Evolutionary conservation across 2,797 vertebrate species (phyloP), one percentile per base, ranked within the genome.

Genomic region (Liparis tanakae): DNA sequence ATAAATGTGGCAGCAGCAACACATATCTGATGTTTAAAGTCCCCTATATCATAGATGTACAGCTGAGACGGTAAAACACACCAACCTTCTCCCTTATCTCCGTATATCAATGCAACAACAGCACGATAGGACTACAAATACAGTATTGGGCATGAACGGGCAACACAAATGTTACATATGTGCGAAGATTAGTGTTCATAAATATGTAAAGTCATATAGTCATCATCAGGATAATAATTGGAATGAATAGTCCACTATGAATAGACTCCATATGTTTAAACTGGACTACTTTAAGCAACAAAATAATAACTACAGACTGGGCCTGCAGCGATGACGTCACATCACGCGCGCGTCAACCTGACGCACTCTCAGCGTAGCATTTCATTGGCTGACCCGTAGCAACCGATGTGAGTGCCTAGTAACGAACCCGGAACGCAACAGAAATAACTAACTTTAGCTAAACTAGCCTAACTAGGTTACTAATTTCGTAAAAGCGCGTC

Each of bases 401-500:
- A 90, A 91, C 88, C 8, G 41, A 1, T 34, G 1, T 10, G 81
- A 80, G 86, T 65, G 82, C 78, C 10, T 84, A 78, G 86, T 73
- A 85, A 92, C 88, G 18, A 20, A 18, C 2, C 6, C 39, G 36
- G 22, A 46, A n/a, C 22, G 1, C 6, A 58, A 22, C 17, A 22
- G 14, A 10, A 30, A 15, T 22, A 33, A 64, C 30, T 17, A 20
- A 34, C 14, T n/a, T 10, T 36, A 33, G 50, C 46, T 10, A 22
- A 34, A n/a, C 10, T 8, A 41, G 4, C 13, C 39, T 14, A 41
- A 4, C 39, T 41, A 41, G 14, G 39, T 13, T 41, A 41, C 39
- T 1, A 13, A 12, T 13, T 41, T 41, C 12, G 12, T 41, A 41
- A 41, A 14, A 41, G 39, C 14, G 13, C 10, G 14, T 1, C 2